Percentiles rank a stretch among this genome's conserved stretches.
Evolutionary conservation across 2,797 vertebrate species (phyloP).

Genomic region (Petrocephalus schoutedeni): DNA sequence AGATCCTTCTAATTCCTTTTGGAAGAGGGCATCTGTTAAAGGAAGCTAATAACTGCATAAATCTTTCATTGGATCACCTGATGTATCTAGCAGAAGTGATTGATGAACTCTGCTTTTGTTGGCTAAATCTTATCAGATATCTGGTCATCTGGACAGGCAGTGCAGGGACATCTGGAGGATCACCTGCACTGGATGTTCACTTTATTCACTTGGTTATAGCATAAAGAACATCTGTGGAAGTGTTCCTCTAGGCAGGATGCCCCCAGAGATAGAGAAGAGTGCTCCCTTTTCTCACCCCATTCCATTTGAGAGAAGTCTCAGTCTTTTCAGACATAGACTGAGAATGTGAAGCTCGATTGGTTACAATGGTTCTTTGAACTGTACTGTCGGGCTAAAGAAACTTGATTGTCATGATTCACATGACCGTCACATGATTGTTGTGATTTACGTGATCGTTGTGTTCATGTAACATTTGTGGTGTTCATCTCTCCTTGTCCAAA

Average conservation of each 20-base stretch:
- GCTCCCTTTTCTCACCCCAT: not conserved
- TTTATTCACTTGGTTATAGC: not conserved
- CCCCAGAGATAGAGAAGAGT: not conserved
- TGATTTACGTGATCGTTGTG: not conserved
- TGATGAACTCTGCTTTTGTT: not conserved
- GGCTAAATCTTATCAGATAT: not conserved
- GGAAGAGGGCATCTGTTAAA: not conserved
- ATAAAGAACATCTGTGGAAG: not conserved
- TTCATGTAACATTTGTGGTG: not conserved
- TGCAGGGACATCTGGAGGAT: not conserved
- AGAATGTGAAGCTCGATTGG: not conserved
- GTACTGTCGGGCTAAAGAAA: not conserved
- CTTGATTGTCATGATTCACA: not conserved
- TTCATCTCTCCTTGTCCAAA: not conserved
- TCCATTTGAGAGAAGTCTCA: not conserved
- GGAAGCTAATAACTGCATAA: not conserved
- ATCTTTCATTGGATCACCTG: not conserved
- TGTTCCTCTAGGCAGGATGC: not conserved
- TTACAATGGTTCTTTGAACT: not conserved
- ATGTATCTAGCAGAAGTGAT: not conserved
- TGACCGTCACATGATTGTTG: too few relatives aligned
- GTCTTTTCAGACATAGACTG: not conserved
- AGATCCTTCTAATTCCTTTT: not conserved
- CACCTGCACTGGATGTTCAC: not conserved
- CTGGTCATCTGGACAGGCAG: not conserved